Percentiles rank a stretch among this genome's conserved stretches.
These are phyloP conservation scores for Neosilurus hyrtlii DNA, from an alignment of 2,797 vertebrate genomes.

Conservation along the genomic window DNA sequence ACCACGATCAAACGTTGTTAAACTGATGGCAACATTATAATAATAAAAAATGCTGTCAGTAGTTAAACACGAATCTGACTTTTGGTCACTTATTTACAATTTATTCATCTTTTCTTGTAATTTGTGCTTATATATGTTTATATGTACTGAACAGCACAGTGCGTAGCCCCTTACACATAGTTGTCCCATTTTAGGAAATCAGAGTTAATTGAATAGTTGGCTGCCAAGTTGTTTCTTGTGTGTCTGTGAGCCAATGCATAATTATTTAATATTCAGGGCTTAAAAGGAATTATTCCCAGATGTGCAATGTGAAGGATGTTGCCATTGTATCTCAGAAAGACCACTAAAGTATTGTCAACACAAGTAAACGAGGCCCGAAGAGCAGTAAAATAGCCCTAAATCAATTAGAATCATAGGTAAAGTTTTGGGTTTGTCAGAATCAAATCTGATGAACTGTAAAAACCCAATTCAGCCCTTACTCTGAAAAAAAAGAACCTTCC, in stretches of 20 bases:
- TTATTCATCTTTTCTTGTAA: background rate
- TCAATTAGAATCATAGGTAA: background rate
- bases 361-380: background rate
- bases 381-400: background rate
- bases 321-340: slow-evolving; percentile 2
- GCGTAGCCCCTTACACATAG: background rate
- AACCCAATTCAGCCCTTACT: background rate
- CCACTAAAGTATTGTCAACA: slow-evolving; percentile 9
- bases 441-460: background rate
- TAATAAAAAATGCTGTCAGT: background rate
- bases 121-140: background rate
- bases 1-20: background rate
- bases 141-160: background rate
- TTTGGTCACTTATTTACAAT: background rate
- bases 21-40: background rate
- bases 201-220: background rate
- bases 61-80: background rate
- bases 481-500: background rate
- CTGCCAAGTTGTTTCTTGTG: slow-evolving; percentile 19
- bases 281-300: slow-evolving; percentile 31
- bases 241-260: background rate
- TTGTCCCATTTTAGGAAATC: slow-evolving; percentile 3
- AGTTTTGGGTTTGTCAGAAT: background rate
- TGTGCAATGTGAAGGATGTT: slow-evolving; percentile 18
- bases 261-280: background rate